Conservation (phyloP, 2,888 invertebrate genomes). For the Thumatha senex region DNA sequence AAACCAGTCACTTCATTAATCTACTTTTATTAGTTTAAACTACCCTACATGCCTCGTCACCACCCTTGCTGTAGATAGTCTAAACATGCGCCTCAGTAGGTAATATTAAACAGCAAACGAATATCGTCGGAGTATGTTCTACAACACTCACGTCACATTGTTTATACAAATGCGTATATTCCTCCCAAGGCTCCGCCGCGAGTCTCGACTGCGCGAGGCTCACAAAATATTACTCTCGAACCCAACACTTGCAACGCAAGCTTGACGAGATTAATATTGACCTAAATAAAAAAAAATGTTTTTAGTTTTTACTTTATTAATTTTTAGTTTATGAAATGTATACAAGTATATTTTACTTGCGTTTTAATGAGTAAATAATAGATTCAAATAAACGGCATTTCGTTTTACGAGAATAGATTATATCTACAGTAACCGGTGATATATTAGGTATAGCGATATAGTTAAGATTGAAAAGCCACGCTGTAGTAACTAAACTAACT, state of each 20-base stretch:
- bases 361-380: constrained; percentile 19
- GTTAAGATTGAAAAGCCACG: too few species aligned
- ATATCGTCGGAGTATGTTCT: neutral
- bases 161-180: constrained; percentile 19
- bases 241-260: constrained; percentile 51
- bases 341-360: constrained; percentile 28
- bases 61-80: too few species aligned
- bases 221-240: constrained; percentile 65
- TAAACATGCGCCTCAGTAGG: neutral
- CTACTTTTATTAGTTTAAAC: too few species aligned
- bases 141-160: neutral
- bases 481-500: too few species aligned
- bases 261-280: constrained; percentile 52
- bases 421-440: too few species aligned
- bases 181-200: constrained; percentile 22
- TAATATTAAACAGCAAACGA: neutral
- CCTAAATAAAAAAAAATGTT: constrained; percentile 64
- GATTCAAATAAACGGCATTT: too few species aligned
- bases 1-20: constrained; percentile 7
- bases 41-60: too few species aligned
- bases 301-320: constrained; percentile 48
- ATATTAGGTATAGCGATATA: too few species aligned
- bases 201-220: constrained; percentile 26
- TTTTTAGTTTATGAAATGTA: constrained; percentile 60
- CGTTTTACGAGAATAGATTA: too few species aligned